Evolutionary conservation across 1,140 invertebrate genomes (phyloP).

Genomic region (Brachionus asplanchnoidis): DNA sequence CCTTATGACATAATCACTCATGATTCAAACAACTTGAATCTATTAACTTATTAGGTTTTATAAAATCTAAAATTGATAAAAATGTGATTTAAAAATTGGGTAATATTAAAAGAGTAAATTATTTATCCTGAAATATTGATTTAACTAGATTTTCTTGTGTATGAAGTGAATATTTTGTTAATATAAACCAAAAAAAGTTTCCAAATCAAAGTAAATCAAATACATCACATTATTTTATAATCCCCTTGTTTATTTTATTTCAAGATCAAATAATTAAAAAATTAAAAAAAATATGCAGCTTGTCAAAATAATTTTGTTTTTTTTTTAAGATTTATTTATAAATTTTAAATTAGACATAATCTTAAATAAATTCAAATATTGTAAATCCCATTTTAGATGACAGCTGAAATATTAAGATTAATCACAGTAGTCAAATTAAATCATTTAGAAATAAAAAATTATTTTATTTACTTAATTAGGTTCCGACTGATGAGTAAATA

Average conservation of each 20-base stretch:
- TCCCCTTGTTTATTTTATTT: not conserved
- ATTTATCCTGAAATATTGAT: not conserved
- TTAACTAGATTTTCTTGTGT: too few relatives aligned
- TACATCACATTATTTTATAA: not conserved
- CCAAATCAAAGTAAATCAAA: not conserved
- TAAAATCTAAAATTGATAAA: too few relatives aligned
- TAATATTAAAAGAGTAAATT: not conserved
- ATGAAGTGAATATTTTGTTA: not conserved
- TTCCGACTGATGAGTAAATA: slow-evolving; percentile 26
- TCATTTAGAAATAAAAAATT: not conserved
- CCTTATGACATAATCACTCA: too few relatives aligned
- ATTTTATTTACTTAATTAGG: not conserved
- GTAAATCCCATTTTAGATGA: not conserved
- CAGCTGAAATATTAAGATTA: not conserved
- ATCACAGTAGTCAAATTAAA: not conserved
- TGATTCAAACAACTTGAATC: too few relatives aligned
- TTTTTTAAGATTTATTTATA: not conserved
- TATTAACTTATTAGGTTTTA: too few relatives aligned
- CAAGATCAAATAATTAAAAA: not conserved
- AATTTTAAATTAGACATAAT: not conserved
- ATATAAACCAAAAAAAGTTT: not conserved
- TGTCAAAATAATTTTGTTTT: not conserved
- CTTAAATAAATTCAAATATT: not conserved
- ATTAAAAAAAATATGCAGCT: not conserved
- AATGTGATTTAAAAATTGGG: not conserved